phyloP scores from a whole-genome alignment of 2,797 vertebrate species.

The Pygocentrus nattereri region DNA sequence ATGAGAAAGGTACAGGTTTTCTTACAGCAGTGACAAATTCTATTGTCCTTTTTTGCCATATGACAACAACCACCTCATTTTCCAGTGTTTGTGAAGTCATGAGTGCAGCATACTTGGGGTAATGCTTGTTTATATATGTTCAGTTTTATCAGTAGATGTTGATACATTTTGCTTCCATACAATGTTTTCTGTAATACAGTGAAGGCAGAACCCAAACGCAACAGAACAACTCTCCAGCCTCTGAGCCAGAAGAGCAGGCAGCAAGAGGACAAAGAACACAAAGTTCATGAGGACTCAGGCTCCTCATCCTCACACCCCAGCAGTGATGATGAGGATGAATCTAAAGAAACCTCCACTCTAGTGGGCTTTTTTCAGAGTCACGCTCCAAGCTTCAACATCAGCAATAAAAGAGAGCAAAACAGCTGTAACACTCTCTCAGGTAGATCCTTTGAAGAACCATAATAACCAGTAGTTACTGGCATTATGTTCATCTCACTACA shows the following conservation, averaged over 20 bases:
- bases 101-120: background rate
- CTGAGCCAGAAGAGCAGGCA: conserved; percentile 13
- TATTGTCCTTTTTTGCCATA: too few relatives aligned
- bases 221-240: conserved; percentile 12
- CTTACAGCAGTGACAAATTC: too few relatives aligned
- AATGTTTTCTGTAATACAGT: conserved; percentile 24
- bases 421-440: conserved; percentile 79
- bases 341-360: conserved; percentile 46
- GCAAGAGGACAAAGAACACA: background rate
- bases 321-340: conserved; percentile 75
- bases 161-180: conserved; percentile 62
- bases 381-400: conserved; percentile 59
- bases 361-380: conserved; percentile 60
- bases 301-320: conserved; percentile 79
- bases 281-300: conserved; percentile 57
- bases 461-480: background rate
- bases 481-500: background rate
- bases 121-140: background rate
- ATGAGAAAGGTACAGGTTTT: conserved; percentile 74
- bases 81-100: too few relatives aligned
- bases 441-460: conserved; percentile 45
- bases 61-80: too few relatives aligned
- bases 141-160: background rate
- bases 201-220: conserved; percentile 30
- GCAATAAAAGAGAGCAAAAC: conserved; percentile 53